Evolutionary conservation across 2,113 vertebrate species (phyloP).

Genomic region (Salvelinus namaycush): DNA sequence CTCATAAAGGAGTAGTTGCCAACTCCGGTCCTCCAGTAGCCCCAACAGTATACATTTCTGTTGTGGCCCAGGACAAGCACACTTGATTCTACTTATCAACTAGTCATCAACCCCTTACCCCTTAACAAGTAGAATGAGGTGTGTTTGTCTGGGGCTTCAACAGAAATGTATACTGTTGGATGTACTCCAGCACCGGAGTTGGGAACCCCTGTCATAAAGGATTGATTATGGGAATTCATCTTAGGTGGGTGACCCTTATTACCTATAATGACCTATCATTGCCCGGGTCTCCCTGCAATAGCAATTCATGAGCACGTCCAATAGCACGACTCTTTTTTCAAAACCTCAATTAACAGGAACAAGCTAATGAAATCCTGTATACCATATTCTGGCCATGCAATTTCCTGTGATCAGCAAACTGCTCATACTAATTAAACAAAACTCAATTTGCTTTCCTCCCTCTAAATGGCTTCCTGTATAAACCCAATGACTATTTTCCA

Average conservation of each 20-base stretch:
- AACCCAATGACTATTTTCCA: constrained; percentile 53
- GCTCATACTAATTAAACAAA: constrained; percentile 68
- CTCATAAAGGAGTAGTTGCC: neutral
- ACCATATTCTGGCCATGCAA: constrained; percentile 49
- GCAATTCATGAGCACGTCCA: constrained; percentile 42
- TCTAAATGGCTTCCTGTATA: constrained; percentile 19
- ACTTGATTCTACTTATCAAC: no score
- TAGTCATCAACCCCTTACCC: no score
- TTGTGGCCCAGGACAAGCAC: no score
- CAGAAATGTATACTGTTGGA: no score
- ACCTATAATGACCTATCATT: constrained; percentile 29
- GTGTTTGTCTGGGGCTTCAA: no score
- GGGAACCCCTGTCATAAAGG: no score
- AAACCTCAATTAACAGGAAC: constrained; percentile 64
- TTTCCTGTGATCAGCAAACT: constrained; percentile 45
- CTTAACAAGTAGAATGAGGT: no score
- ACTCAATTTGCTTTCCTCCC: constrained; percentile 37
- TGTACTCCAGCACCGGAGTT: no score
- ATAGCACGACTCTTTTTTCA: neutral
- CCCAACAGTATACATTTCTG: no score
- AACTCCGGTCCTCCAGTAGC: no score
- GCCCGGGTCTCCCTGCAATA: constrained; percentile 25
- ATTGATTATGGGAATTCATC: constrained; percentile 13
- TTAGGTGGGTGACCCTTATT: constrained; percentile 35
- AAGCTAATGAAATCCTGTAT: constrained; percentile 64